Evolutionary conservation across 2,113 vertebrate species (phyloP).

Genomic region (Austrofundulus limnaeus): DNA sequence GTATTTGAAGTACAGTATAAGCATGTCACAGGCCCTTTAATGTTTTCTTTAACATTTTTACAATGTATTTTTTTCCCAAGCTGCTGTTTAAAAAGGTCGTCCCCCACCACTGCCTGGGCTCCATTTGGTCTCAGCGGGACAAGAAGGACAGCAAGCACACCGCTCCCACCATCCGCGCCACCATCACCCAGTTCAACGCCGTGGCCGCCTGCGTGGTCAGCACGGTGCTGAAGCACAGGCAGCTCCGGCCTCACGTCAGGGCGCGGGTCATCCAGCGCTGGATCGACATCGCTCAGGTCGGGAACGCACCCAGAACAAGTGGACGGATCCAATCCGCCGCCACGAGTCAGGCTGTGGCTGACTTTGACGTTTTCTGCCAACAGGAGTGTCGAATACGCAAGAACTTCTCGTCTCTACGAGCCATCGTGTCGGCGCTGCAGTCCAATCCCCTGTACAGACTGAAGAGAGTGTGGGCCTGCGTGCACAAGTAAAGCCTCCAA

Average conservation of each 20-base stretch:
- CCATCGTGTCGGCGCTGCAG: constrained; percentile 92
- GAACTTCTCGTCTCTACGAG: constrained; percentile 94
- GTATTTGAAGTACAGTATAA: no score
- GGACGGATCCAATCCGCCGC: not conserved
- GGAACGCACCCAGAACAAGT: not conserved
- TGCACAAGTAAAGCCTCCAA: constrained; percentile 86
- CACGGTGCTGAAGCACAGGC: constrained; percentile 84
- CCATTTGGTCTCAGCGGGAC: constrained; percentile 91
- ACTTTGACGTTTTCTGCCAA: not conserved
- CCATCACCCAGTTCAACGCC: constrained; percentile 93
- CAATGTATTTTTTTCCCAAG: constrained; percentile 65
- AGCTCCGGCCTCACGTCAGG: constrained; percentile 85
- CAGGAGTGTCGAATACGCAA: constrained; percentile 96
- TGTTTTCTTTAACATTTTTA: not conserved
- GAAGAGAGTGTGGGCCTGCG: constrained; percentile 87
- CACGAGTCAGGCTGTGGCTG: not conserved
- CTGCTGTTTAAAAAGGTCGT: constrained; percentile 92
- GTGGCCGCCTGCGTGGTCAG: constrained; percentile 90
- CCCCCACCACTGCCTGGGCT: constrained; percentile 93
- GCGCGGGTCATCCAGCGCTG: constrained; percentile 92
- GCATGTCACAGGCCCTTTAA: no score
- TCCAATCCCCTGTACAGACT: constrained; percentile 93
- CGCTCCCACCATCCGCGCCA: constrained; percentile 88
- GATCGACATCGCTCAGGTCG: constrained; percentile 92
- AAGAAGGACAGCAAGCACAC: constrained; percentile 91